Conservation (phyloP, 1,140 invertebrate genomes). For the Homalodisca vitripennis region DNA sequence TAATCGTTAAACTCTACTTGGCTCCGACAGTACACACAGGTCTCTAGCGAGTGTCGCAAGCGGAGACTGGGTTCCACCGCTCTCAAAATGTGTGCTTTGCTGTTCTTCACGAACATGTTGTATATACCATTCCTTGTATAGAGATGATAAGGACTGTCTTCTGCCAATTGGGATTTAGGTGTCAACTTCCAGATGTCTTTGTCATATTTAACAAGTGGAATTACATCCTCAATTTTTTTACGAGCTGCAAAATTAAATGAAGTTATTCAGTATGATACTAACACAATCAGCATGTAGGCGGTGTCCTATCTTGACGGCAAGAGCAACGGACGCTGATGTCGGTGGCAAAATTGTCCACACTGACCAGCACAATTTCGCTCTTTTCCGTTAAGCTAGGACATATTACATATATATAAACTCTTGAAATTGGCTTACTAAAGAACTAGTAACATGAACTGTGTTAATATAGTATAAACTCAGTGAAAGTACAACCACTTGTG, state of each 20-base stretch:
- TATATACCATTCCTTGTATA: constrained; percentile 53
- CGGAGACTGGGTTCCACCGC: constrained; percentile 68
- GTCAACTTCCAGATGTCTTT: constrained; percentile 55
- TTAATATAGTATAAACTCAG: too few relatives aligned
- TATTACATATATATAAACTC: too few relatives aligned
- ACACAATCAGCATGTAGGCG: too few relatives aligned
- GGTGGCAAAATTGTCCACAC: too few relatives aligned
- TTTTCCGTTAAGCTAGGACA: too few relatives aligned
- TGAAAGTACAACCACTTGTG: too few relatives aligned
- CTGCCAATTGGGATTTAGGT: background rate
- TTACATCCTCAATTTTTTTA: constrained; percentile 55
- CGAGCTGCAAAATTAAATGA: constrained; percentile 45
- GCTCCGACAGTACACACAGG: constrained; percentile 25
- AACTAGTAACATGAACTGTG: too few relatives aligned
- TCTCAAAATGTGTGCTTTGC: constrained; percentile 64
- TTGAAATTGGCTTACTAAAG: too few relatives aligned
- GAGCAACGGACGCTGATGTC: too few relatives aligned
- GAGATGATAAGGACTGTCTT: constrained; percentile 23
- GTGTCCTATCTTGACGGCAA: too few relatives aligned
- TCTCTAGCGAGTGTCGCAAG: constrained; percentile 33
- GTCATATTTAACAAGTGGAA: constrained; percentile 62
- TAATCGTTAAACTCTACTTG: constrained; percentile 18
- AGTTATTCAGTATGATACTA: background rate
- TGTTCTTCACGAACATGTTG: constrained; percentile 61
- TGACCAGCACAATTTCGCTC: too few relatives aligned